Percentiles rank a stretch among this genome's conserved stretches.
phyloP scores from a whole-genome alignment of 2,113 vertebrate genomes.

The Nesogale talazaci region DNA sequence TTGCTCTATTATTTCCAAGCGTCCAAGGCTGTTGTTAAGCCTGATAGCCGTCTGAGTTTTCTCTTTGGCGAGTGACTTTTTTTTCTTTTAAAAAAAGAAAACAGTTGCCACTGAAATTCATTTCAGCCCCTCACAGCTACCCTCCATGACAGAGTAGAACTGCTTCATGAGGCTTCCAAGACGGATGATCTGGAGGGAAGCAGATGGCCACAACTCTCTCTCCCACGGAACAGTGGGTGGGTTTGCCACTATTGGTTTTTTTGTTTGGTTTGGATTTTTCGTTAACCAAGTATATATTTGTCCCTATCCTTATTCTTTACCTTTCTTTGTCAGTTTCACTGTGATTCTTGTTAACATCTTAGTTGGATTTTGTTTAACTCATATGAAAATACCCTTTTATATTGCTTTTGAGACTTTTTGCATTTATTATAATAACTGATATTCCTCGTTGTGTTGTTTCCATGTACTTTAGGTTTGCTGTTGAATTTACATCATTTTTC shows the following conservation, averaged over 20 bases:
- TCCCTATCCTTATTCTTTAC: neutral
- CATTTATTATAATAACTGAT: neutral
- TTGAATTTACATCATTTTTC: slow-evolving; percentile 3
- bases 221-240: too few relatives aligned
- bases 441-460: slow-evolving; percentile 35
- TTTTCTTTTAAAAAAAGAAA: too few relatives aligned
- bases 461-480: slow-evolving; percentile 38
- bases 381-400: slow-evolving; percentile 3
- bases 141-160: too few relatives aligned
- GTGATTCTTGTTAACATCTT: slow-evolving; percentile 1
- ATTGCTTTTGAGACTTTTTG: slow-evolving; percentile 36
- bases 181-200: too few relatives aligned
- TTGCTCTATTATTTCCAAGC: too few relatives aligned
- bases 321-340: slow-evolving; percentile 11
- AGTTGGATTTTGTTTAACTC: slow-evolving; percentile 19
- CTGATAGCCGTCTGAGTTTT: too few relatives aligned
- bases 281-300: slow-evolving; percentile 35
- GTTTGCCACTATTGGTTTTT: neutral
- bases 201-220: too few relatives aligned
- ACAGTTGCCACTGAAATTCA: too few relatives aligned
- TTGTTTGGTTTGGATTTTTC: neutral
- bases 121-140: too few relatives aligned
- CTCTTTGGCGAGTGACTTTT: too few relatives aligned
- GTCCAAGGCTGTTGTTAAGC: too few relatives aligned
- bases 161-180: too few relatives aligned